phyloP scores from a whole-genome alignment of 92 coral and sea anemone genomes.

The Montipora capitata region DNA sequence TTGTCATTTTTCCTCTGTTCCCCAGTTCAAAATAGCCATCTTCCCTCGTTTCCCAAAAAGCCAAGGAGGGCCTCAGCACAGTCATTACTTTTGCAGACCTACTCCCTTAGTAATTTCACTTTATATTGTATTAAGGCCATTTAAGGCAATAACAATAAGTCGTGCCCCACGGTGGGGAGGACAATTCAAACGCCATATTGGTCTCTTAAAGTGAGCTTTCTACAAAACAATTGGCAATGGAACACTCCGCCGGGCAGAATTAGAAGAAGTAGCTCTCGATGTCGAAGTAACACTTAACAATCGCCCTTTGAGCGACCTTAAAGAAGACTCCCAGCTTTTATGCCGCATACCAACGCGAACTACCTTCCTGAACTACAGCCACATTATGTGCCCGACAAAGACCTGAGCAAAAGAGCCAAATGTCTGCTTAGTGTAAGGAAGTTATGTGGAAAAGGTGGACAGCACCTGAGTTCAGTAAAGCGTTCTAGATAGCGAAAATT shows the following conservation, averaged over 20 bases:
- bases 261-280: constrained; percentile 6
- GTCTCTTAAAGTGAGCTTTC: constrained; percentile 36
- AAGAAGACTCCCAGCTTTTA: constrained; percentile 63
- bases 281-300: constrained; percentile 4
- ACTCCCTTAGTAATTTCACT: too few relatives aligned
- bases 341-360: constrained; percentile 49
- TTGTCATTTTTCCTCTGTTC: too few relatives aligned
- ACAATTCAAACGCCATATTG: constrained; percentile 36
- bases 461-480: not conserved
- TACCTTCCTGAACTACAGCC: constrained; percentile 59
- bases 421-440: constrained; percentile 49
- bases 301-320: constrained; percentile 36
- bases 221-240: constrained; percentile 14
- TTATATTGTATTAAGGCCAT: too few relatives aligned
- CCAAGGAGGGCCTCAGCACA: too few relatives aligned
- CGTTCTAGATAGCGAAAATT: too few relatives aligned
- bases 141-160: too few relatives aligned
- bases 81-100: too few relatives aligned
- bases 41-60: too few relatives aligned
- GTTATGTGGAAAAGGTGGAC: constrained; percentile 68
- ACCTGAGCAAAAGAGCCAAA: constrained; percentile 55
- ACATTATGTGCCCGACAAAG: constrained; percentile 38
- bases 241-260: constrained; percentile 6
- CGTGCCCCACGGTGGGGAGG: constrained; percentile 76
- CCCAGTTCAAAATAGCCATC: too few relatives aligned